phyloP scores from a whole-genome alignment of 2,797 vertebrate genomes.

The Brachyrhaphis roseni region DNA sequence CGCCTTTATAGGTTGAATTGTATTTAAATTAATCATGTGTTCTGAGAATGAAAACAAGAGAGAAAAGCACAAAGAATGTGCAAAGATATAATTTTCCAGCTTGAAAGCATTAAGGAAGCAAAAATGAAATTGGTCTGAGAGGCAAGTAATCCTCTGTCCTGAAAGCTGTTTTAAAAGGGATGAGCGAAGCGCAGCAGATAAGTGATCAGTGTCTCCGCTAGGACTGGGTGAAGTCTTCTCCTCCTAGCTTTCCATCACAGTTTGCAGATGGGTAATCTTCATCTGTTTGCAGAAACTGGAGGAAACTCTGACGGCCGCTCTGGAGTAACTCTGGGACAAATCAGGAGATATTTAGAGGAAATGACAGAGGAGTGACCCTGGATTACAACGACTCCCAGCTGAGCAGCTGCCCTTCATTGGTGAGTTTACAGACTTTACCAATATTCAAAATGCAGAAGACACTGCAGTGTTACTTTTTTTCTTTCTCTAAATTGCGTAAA shows the following conservation, averaged over 20 bases:
- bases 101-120: background rate
- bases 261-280: constrained; percentile 41
- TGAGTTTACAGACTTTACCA: constrained; percentile 35
- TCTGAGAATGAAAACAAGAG: background rate
- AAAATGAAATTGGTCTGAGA: constrained; percentile 41
- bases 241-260: constrained; percentile 44
- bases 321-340: constrained; percentile 32
- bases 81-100: background rate
- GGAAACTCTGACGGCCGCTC: constrained; percentile 35
- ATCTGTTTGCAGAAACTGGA: constrained; percentile 27
- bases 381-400: constrained; percentile 18
- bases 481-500: background rate
- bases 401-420: constrained; percentile 20
- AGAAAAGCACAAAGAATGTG: background rate
- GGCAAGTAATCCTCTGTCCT: constrained; percentile 63
- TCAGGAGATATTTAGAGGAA: constrained; percentile 19
- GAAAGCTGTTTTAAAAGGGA: constrained; percentile 73
- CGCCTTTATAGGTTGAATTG: background rate
- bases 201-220: constrained; percentile 27
- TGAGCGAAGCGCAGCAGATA: constrained; percentile 57
- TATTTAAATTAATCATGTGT: background rate
- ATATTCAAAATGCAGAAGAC: background rate
- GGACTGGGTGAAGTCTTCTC: constrained; percentile 54
- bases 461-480: background rate
- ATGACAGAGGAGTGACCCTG: constrained; percentile 9